These are phyloP conservation scores for Burhinus oedicnemus DNA, from an alignment of 2,113 vertebrate genomes.

Conservation along the genomic window DNA sequence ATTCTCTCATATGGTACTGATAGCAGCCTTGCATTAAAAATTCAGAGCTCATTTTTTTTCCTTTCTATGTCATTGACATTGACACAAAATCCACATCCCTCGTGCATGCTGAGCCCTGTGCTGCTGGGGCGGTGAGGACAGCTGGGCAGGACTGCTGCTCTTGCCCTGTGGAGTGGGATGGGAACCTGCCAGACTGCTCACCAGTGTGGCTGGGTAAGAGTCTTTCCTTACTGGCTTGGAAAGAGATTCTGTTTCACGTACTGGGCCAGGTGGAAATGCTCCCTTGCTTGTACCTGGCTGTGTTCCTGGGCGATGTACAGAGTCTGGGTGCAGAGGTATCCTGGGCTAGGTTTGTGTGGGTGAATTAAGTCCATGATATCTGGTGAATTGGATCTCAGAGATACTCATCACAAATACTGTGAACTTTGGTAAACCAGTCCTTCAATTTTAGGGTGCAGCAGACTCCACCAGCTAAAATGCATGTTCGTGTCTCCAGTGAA, in stretches of 20 bases:
- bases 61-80: neutral
- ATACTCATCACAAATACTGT: neutral
- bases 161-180: too few relatives aligned
- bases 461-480: neutral
- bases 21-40: neutral
- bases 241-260: neutral
- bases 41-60: neutral
- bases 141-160: neutral
- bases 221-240: neutral
- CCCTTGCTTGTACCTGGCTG: neutral
- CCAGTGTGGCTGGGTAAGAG: neutral
- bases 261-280: neutral
- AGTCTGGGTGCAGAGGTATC: neutral
- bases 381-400: fast-evolving
- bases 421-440: neutral
- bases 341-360: neutral
- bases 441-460: neutral
- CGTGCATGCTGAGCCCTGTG: fast-evolving
- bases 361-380: neutral
- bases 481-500: neutral
- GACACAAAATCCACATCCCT: fast-evolving
- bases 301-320: neutral
- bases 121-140: neutral
- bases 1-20: neutral
- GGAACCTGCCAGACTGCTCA: neutral